A percentile compares a stretch with the other conserved stretches of the same genome.
phyloP scores from a whole-genome alignment of 2,888 invertebrate genomes.

The Drosophila subsilvestris region DNA sequence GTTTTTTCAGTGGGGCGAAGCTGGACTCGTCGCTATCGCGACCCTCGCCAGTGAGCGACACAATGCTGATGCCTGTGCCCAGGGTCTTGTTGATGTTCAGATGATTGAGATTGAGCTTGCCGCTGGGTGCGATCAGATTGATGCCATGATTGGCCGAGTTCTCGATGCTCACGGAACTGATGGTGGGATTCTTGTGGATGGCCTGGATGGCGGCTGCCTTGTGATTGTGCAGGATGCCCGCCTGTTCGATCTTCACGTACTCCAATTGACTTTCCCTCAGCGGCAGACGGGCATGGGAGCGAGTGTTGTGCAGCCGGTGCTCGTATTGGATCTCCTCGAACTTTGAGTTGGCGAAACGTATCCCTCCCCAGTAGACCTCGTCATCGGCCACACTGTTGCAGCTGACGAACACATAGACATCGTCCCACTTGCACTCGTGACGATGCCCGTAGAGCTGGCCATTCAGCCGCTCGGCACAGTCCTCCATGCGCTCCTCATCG shows the following conservation, averaged over 20 bases:
- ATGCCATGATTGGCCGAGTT: slow-evolving; percentile 96
- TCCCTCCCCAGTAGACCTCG: slow-evolving; percentile 96
- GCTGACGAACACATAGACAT: slow-evolving; percentile 95
- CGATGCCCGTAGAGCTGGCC: slow-evolving; percentile 94
- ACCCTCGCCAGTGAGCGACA: slow-evolving; percentile 96
- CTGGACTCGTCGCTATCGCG: slow-evolving; percentile 94
- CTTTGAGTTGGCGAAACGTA: slow-evolving; percentile 94
- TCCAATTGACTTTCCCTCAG: slow-evolving; percentile 91
- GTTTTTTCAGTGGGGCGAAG: slow-evolving; percentile 92
- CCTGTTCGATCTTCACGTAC: slow-evolving; percentile 93
- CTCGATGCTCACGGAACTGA: slow-evolving; percentile 92
- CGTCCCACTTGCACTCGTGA: slow-evolving; percentile 95
- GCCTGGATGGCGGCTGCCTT: slow-evolving; percentile 96
- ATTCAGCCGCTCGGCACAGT: slow-evolving; percentile 94
- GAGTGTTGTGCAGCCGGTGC: slow-evolving; percentile 91
- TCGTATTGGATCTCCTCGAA: slow-evolving; percentile 94
- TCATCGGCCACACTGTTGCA: slow-evolving; percentile 89
- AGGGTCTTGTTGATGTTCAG: slow-evolving; percentile 91
- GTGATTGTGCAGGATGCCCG: slow-evolving; percentile 97
- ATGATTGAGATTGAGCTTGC: slow-evolving; percentile 90
- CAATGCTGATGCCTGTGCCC: slow-evolving; percentile 95
- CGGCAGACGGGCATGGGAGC: slow-evolving; percentile 89
- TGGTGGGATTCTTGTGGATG: slow-evolving; percentile 92
- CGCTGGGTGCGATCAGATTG: slow-evolving; percentile 94
- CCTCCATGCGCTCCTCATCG: slow-evolving; percentile 90